Conservation (phyloP, 2,113 vertebrate genomes). For the Nothobranchius furzeri region DNA sequence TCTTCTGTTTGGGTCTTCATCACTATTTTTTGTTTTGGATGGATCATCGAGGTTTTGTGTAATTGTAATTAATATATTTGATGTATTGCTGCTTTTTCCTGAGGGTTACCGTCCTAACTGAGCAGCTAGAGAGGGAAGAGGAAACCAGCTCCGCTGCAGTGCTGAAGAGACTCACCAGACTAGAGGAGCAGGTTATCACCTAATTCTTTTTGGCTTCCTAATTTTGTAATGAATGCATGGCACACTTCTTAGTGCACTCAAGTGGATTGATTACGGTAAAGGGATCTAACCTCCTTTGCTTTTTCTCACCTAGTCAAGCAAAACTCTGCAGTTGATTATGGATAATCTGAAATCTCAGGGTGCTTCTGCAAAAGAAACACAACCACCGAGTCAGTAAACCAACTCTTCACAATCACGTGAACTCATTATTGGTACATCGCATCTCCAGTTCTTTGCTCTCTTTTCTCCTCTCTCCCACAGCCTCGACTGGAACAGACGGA, state of each 20-base stretch:
- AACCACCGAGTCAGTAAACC: slow-evolving; percentile 75
- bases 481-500: slow-evolving; percentile 42
- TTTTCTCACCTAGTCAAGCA: slow-evolving; percentile 70
- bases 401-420: background rate
- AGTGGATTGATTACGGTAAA: background rate
- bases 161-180: slow-evolving; percentile 77
- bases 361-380: slow-evolving; percentile 64
- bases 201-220: slow-evolving; percentile 7
- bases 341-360: slow-evolving; percentile 77
- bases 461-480: slow-evolving; percentile 11
- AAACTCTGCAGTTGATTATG: slow-evolving; percentile 87
- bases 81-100: slow-evolving; percentile 16
- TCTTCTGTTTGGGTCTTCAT: background rate
- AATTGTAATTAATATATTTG: no score
- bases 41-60: no score
- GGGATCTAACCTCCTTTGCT: slow-evolving; percentile 1
- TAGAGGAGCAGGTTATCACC: slow-evolving; percentile 89
- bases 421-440: background rate
- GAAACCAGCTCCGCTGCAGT: slow-evolving; percentile 71
- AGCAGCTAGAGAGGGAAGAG: slow-evolving; percentile 80
- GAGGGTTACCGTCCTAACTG: slow-evolving; percentile 82
- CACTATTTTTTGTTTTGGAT: no score
- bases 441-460: background rate
- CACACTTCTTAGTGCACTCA: background rate
- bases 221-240: background rate